Percentiles rank a stretch among this genome's conserved stretches.
phyloP scores from a whole-genome alignment of 2,888 invertebrate species.

The Lithophane socia region DNA sequence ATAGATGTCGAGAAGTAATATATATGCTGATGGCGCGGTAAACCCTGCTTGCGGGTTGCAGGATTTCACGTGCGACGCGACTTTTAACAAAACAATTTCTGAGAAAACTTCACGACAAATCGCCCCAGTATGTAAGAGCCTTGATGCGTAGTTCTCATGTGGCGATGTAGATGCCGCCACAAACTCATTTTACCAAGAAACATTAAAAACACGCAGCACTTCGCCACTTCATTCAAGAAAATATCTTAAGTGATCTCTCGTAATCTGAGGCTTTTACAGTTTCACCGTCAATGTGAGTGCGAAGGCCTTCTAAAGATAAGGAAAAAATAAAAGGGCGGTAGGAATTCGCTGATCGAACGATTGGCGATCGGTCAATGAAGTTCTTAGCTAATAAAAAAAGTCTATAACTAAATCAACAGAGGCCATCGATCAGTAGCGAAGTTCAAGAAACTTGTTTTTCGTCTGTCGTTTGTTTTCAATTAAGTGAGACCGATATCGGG shows the following conservation, averaged over 20 bases:
- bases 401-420: constrained; percentile 49
- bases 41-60: too few species aligned
- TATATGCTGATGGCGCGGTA: too few species aligned
- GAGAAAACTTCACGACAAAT: too few species aligned
- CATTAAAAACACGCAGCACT: not conserved
- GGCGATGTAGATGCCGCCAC: too few species aligned
- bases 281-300: constrained; percentile 6
- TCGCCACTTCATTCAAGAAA: constrained; percentile 2
- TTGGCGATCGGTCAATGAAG: constrained; percentile 33
- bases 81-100: too few species aligned
- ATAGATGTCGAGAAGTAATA: too few species aligned
- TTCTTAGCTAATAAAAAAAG: constrained; percentile 44
- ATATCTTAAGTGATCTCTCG: not conserved
- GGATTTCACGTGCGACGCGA: too few species aligned
- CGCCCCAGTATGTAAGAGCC: too few species aligned
- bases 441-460: constrained; percentile 33
- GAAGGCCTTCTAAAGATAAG: constrained; percentile 1
- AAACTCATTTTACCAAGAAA: not conserved
- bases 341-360: constrained; percentile 34
- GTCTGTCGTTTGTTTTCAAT: constrained; percentile 54
- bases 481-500: constrained; percentile 19
- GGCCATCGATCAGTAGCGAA: constrained; percentile 46
- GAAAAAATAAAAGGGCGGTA: constrained; percentile 21
- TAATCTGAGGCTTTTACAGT: constrained; percentile 24
- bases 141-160: too few species aligned